A percentile compares a stretch with the other conserved stretches of the same genome.
Evolutionary conservation across 2,888 invertebrate species (phyloP).

Genomic region (Hypercompe scribonia): DNA sequence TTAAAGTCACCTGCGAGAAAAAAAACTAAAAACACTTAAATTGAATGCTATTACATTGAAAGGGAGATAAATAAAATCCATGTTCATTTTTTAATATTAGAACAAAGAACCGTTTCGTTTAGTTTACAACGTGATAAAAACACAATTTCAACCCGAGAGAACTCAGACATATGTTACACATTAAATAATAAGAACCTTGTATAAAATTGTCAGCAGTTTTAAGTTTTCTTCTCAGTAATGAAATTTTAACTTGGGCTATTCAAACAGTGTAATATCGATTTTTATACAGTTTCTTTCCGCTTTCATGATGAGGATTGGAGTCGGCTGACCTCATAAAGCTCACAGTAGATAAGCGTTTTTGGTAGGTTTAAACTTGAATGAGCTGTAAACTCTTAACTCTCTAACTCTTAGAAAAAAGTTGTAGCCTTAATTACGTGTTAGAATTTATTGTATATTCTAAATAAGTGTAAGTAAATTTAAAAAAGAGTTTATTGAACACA

Average conservation of each 20-base stretch:
- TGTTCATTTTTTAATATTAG: neutral
- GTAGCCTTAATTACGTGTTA: too few species aligned
- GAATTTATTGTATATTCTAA: neutral
- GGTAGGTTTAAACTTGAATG: neutral
- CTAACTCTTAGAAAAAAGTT: too few species aligned
- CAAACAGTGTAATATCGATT: neutral
- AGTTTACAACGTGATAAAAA: neutral
- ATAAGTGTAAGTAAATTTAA: too few species aligned
- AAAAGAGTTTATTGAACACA: neutral
- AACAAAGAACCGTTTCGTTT: neutral
- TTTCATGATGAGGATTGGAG: constrained; percentile 4
- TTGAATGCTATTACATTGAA: neutral
- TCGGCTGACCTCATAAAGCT: neutral
- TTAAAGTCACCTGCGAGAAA: too few species aligned
- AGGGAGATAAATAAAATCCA: neutral
- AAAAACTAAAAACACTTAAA: too few species aligned
- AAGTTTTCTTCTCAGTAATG: constrained; percentile 42
- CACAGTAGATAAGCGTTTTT: neutral
- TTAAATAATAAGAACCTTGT: neutral
- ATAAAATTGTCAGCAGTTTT: constrained; percentile 8
- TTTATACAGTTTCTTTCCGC: constrained; percentile 43
- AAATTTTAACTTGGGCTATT: constrained; percentile 35
- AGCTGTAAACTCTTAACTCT: too few species aligned
- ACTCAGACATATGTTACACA: neutral
- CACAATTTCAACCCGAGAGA: neutral